Evolutionary conservation across 2,113 vertebrate genomes (phyloP).

Genomic region (Sceloporus tristichus): DNA sequence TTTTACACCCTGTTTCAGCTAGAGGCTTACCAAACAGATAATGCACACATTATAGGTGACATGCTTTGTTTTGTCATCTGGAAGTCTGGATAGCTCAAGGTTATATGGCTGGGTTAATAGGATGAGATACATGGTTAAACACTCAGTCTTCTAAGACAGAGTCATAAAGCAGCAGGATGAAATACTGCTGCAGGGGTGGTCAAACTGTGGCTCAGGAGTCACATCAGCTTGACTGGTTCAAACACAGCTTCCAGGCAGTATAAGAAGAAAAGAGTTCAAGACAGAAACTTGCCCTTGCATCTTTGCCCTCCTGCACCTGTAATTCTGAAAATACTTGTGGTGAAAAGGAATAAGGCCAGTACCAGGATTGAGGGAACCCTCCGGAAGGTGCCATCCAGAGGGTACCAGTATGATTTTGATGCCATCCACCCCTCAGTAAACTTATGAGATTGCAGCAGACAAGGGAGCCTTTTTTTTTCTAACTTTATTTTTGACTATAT

Average conservation of each 20-base stretch:
- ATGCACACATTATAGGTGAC: constrained; percentile 51
- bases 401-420: background rate
- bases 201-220: constrained; percentile 59
- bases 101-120: constrained; percentile 75
- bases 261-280: constrained; percentile 5
- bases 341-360: too few relatives aligned
- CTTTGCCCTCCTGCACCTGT: background rate
- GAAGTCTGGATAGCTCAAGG: constrained; percentile 73
- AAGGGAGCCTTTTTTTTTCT: background rate
- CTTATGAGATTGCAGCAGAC: background rate
- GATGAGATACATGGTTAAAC: constrained; percentile 71
- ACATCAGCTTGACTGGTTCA: constrained; percentile 30
- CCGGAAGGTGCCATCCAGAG: too few relatives aligned
- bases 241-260: background rate
- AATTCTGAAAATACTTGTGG: background rate
- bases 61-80: constrained; percentile 53
- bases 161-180: constrained; percentile 44
- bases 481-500: background rate
- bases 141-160: constrained; percentile 69
- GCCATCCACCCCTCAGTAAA: background rate
- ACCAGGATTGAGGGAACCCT: background rate
- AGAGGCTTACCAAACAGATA: constrained; percentile 46
- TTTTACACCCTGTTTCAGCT: constrained; percentile 42
- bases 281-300: background rate
- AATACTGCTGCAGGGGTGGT: background rate